Evolutionary conservation across 2,888 invertebrate genomes (phyloP).

Genomic region (Ctena decussata): DNA sequence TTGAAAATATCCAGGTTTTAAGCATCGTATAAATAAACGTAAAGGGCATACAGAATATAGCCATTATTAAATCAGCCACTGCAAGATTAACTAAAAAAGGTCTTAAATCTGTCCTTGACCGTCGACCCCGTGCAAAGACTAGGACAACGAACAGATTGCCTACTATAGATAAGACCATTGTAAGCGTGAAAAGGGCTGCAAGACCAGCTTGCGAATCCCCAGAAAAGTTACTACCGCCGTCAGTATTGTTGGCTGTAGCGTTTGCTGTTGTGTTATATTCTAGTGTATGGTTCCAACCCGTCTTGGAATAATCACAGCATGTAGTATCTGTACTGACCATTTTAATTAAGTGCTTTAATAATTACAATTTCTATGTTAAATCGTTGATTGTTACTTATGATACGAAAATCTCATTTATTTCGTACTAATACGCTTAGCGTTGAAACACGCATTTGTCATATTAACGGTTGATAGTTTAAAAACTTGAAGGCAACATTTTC

Average conservation of each 20-base stretch:
- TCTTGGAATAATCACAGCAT: neutral
- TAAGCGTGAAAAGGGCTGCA: conserved; percentile 87
- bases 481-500: no score
- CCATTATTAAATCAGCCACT: conserved; percentile 96
- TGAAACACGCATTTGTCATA: no score
- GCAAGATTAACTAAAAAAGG: conserved; percentile 94
- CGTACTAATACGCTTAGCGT: no score
- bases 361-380: no score
- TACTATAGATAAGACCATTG: conserved; percentile 87
- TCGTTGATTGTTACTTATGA: no score
- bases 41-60: conserved; percentile 96
- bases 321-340: neutral
- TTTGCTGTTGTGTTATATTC: neutral
- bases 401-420: no score
- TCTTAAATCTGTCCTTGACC: conserved; percentile 84
- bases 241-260: neutral
- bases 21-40: conserved; percentile 89
- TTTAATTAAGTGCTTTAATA: neutral
- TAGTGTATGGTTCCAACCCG: neutral
- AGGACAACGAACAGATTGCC: conserved; percentile 88
- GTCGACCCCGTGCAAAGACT: conserved; percentile 86
- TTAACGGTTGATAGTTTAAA: no score
- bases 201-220: conserved; percentile 65
- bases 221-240: conserved; percentile 29
- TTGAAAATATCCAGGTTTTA: conserved; percentile 88